These are phyloP conservation scores for Coboldia fuscipes DNA, from an alignment of 1,140 invertebrate genomes.

Conservation along the genomic window DNA sequence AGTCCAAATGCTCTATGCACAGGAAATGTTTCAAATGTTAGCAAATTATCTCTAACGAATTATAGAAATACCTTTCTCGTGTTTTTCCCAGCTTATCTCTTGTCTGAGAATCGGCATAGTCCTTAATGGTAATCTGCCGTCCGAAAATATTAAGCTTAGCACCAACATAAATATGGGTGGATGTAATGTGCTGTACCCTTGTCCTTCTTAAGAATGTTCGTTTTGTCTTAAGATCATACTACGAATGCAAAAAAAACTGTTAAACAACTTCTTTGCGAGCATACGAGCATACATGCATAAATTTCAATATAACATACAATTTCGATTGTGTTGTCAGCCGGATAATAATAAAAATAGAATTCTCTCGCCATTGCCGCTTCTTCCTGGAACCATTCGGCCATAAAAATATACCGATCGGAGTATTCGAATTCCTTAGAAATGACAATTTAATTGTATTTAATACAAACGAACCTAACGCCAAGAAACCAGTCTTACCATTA, in stretches of 20 bases:
- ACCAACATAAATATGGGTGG: slow-evolving; percentile 54
- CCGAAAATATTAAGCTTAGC: slow-evolving; percentile 55
- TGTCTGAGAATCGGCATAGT: slow-evolving; percentile 50
- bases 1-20: slow-evolving; percentile 36
- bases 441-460: too few species aligned
- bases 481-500: too few species aligned
- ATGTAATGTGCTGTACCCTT: slow-evolving; percentile 38
- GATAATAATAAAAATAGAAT: slow-evolving; percentile 55
- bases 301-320: slow-evolving; percentile 26
- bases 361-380: slow-evolving; percentile 43
- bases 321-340: slow-evolving; percentile 50
- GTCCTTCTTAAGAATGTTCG: slow-evolving; percentile 54
- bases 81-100: slow-evolving; percentile 31
- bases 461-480: too few species aligned
- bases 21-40: background rate
- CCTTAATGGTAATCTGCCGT: slow-evolving; percentile 50
- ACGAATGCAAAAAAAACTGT: slow-evolving; percentile 9
- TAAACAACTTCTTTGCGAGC: background rate
- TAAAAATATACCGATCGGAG: slow-evolving; percentile 29
- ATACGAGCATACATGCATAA: background rate
- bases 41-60: background rate
- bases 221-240: slow-evolving; percentile 57
- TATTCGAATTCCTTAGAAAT: too few species aligned
- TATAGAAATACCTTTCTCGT: slow-evolving; percentile 31
- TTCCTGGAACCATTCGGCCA: slow-evolving; percentile 66